Base-by-base conservation (phyloP, 2,113 vertebrate genomes). In the Raja brachyura region DNA sequence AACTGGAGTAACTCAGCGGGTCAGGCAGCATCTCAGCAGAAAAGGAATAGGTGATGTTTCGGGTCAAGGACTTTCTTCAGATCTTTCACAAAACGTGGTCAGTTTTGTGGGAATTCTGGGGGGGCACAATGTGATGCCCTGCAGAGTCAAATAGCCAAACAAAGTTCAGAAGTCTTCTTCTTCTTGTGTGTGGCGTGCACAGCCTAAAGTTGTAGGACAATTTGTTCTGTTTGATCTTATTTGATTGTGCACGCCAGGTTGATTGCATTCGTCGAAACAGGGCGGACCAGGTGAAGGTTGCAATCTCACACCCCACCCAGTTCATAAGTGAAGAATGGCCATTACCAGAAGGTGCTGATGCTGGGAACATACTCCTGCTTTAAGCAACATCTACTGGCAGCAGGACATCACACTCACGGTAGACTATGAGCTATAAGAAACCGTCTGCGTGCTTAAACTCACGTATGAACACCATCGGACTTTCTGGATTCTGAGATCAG, bases 401-500 rank as follows among this genome's bases (percentile, higher is more conserved):
- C 10, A 86, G 25, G 59, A 63, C 4, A 61, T 10, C 39, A 48
- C 20, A n/a, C 25, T n/a, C 56, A 59, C 1, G 78, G 56, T 3
- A 18, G 78, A 8, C 39, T 20, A 18, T 22, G 13, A 9, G 54
- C 54, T 4, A 56, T 5, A 28, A 25, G 13, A 14, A 6, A 1
- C 28, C 14, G 13, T 61, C 25, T 61, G 25, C 18, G 20, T 16
- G 39, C 5, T 39, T 83, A 56, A 20, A 97, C 97, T 96, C 77
- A 98, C 98, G 96, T 96, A 92, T 98, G 98, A 68, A 98, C 95
- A n/a, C 98, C 97, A 0, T 98, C 98, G 0, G 97, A 97, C 93
- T 93, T 96, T 93, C 97, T 96, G 73, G 95, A 95, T 93, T 98
- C 98, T 0, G 94, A 93, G 92, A 97, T 93, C 83, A 98, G 93